Percentiles rank a stretch among this genome's conserved stretches.
phyloP scores from a whole-genome alignment of 1,140 invertebrate species.

The Chrysomallon squamiferum region DNA sequence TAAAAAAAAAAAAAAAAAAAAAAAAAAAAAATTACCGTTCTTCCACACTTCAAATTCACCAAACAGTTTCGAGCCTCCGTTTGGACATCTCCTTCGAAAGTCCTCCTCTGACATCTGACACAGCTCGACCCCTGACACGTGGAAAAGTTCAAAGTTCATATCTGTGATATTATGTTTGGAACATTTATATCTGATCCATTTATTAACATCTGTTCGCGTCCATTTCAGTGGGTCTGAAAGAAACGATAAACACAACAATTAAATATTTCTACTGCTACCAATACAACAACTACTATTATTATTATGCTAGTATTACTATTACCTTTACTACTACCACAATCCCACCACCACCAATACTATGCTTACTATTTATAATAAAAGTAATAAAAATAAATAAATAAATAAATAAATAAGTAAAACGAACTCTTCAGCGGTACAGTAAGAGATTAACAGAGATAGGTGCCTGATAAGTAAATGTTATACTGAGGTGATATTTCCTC shows the following conservation, averaged over 20 bases:
- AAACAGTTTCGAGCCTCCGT: conserved; percentile 82
- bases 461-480: too few relatives aligned
- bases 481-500: too few relatives aligned
- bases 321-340: too few relatives aligned
- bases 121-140: conserved; percentile 76
- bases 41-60: conserved; percentile 93
- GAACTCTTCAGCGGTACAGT: too few relatives aligned
- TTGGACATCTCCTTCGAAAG: conserved; percentile 77
- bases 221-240: conserved; percentile 83
- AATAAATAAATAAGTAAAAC: too few relatives aligned
- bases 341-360: too few relatives aligned
- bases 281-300: too few relatives aligned
- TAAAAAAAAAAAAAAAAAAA: too few relatives aligned
- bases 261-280: background rate
- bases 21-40: conserved; percentile 67
- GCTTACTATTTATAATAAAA: too few relatives aligned
- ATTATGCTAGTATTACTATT: too few relatives aligned
- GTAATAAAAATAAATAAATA: too few relatives aligned
- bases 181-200: conserved; percentile 86
- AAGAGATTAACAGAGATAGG: too few relatives aligned
- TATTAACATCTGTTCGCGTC: conserved; percentile 81
- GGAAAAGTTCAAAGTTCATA: conserved; percentile 75
- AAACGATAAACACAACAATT: conserved; percentile 50
- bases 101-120: conserved; percentile 82
- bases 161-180: conserved; percentile 77